Evolutionary conservation across 2,797 vertebrate species (phyloP).

Genomic region (Etheostoma perlongum): DNA sequence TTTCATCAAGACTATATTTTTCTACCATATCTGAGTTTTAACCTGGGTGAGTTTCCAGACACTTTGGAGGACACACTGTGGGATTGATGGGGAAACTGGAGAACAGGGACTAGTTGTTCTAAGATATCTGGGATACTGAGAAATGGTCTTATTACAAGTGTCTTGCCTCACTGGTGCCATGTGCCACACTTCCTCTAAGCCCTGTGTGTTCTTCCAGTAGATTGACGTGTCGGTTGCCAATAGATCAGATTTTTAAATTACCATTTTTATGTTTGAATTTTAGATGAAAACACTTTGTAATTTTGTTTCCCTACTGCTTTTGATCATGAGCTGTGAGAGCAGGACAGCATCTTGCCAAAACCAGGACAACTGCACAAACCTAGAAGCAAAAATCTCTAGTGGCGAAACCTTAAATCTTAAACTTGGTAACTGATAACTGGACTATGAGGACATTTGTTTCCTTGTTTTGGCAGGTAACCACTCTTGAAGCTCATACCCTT

Average conservation of each 20-base stretch:
- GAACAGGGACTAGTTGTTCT: constrained; percentile 10
- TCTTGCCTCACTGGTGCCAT: constrained; percentile 30
- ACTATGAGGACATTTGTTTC: constrained; percentile 48
- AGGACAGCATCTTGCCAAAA: constrained; percentile 42
- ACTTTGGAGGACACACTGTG: constrained; percentile 48
- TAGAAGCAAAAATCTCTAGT: constrained; percentile 24
- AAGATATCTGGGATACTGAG: constrained; percentile 23
- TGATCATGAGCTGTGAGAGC: constrained; percentile 64
- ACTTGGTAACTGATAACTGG: constrained; percentile 36
- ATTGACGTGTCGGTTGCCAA: constrained; percentile 73
- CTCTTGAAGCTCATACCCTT: constrained; percentile 62
- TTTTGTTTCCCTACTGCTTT: constrained; percentile 86
- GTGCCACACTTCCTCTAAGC: constrained; percentile 49
- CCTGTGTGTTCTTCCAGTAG: constrained; percentile 60
- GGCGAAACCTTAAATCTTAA: neutral
- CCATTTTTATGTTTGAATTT: constrained; percentile 82
- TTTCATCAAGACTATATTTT: constrained; percentile 89
- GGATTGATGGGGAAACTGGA: constrained; percentile 21
- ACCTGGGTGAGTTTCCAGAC: constrained; percentile 77
- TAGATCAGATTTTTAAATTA: constrained; percentile 81
- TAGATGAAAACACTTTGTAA: constrained; percentile 86
- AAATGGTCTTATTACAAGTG: constrained; percentile 21
- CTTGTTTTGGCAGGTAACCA: constrained; percentile 53
- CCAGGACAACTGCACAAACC: constrained; percentile 30
- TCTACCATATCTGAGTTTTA: constrained; percentile 88